Evolutionary conservation across 2,113 vertebrate species (phyloP).

Genomic region (Suricata suricatta): DNA sequence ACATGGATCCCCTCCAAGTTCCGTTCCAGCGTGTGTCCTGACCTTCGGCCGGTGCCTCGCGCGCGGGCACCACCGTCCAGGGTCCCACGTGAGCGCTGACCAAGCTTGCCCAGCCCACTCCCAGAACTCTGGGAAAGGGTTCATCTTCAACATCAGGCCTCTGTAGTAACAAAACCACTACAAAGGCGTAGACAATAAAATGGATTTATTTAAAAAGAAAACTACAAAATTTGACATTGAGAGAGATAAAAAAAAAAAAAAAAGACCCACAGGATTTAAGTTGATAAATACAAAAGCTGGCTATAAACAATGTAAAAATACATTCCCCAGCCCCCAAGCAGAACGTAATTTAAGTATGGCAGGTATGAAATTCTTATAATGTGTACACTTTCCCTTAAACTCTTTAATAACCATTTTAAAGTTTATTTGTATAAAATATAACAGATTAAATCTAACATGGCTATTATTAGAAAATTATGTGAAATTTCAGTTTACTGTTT

Average conservation of each 20-base stretch:
- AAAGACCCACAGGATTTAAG: conserved; percentile 72
- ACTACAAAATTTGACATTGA: conserved; percentile 77
- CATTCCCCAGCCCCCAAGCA: conserved; percentile 31
- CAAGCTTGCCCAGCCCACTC: not conserved
- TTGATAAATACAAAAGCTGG: conserved; percentile 71
- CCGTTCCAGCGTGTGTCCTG: not conserved
- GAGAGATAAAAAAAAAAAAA: conserved; percentile 52
- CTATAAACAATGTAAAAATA: conserved; percentile 73
- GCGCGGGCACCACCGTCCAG: not conserved
- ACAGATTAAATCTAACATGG: not conserved
- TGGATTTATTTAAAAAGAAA: conserved; percentile 81
- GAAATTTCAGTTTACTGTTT: not conserved
- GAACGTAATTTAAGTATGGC: conserved; percentile 47
- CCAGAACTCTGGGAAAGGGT: not conserved
- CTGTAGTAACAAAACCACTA: not conserved
- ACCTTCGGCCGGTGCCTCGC: not conserved
- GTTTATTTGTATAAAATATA: conserved; percentile 44
- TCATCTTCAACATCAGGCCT: not conserved
- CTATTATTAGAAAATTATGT: not conserved
- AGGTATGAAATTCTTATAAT: conserved; percentile 46
- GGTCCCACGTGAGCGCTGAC: not conserved
- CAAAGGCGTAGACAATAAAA: not conserved
- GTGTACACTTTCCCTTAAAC: conserved; percentile 26
- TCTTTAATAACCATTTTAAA: conserved; percentile 49
- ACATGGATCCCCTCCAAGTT: not conserved